Evolutionary conservation across 2,888 invertebrate species (phyloP), one percentile per base, ranked within the genome.

Genomic region (Hylaea fasciaria): DNA sequence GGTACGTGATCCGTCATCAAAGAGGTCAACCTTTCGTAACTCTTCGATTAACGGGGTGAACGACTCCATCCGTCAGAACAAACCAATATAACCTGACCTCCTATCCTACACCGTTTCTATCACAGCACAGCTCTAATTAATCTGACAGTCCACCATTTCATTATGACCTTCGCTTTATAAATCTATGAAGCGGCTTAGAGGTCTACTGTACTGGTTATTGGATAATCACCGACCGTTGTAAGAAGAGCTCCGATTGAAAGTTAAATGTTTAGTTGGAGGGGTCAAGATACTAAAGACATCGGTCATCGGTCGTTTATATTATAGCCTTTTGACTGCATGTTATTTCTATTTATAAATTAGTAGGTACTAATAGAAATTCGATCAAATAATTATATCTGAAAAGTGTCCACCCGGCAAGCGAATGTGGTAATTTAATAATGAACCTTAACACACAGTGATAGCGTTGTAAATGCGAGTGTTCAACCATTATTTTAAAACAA

Each of bases 131-230:
- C 0, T 56, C 48, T 7, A 0, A 5, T 37, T 44, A 56, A 2
- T 43, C 5, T 32, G 29, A 46, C n/a, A 0, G 1, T 9, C 11
- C 8, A 7, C 56, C 48, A 50, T 57, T 57, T 50, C 13, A 16
- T n/a, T 29, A 8, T 45, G 50, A 57, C 56, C 56, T 57, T 57
- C 50, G 39, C 1, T 50, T 14, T 37, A 29, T 48, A 43, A 45
- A 16, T 43, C 37, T 37, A 22, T 50, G 50, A 39, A 49, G 29
- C 10, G 50, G 11, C 13, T 5, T n/a, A 44, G 44, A 50, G 56
- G 50, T 50, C 56, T 39, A 28, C 9, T 37, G 39, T 11, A 39
- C 17, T 56, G 37, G 55, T 13, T 32, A 44, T 44, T 45, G 50
- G 56, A 29, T 5, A 40, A 35, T 46, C 40, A 35, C 2, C 37